Base-by-base conservation (phyloP, 92 coral and sea anemone species). In the Bergia puertoricense region DNA sequence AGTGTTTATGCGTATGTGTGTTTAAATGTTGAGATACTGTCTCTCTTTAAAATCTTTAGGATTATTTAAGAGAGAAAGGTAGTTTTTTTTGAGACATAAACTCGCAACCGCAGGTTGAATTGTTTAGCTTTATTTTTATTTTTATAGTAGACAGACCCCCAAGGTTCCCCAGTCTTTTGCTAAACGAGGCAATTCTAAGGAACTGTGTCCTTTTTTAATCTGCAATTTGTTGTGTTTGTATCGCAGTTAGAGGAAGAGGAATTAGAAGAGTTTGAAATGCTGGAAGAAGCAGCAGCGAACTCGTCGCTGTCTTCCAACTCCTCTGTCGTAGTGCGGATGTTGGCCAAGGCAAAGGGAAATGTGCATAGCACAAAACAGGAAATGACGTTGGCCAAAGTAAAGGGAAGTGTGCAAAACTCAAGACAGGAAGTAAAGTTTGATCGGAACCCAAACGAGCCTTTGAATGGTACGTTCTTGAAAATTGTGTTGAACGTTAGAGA, bases 261-360 rank as follows among this genome's bases (percentile, higher is more conserved):
- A 41, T 89, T 95, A 9, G 95, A 94, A 77, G 99, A 97, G 78
- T 96, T 95, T 91, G 98, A 95, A 88, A 93, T 94, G 54, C 88
- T 97, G 83, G 95, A 95, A 84, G 95, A 95, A 85, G 96, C 98
- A 36, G 97, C 97, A 38, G 98, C 98, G 4, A 95, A 97, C 89
- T 94, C 96, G 9, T 97, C 99, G 0, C 93, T 97, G 78, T 97
- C 99, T 6, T 97, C 99, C 82, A 97, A 95, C 85, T 97, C 96
- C 46, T 97, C 99, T 1, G 94, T 93, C 13, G 99, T 97, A 44
- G 94, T 94, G 72, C 89, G 92, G 39, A 91, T 97, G 89, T 51
- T 95, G 90, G 93, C 94, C 44, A 95, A 91, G 81, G 98, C 94
- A 5, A 85, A 92, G 76, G 87, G 91, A 15, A 74, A 56, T 46